phyloP scores from a whole-genome alignment of 2,888 invertebrate species.

The Psylliodes chrysocephalus region DNA sequence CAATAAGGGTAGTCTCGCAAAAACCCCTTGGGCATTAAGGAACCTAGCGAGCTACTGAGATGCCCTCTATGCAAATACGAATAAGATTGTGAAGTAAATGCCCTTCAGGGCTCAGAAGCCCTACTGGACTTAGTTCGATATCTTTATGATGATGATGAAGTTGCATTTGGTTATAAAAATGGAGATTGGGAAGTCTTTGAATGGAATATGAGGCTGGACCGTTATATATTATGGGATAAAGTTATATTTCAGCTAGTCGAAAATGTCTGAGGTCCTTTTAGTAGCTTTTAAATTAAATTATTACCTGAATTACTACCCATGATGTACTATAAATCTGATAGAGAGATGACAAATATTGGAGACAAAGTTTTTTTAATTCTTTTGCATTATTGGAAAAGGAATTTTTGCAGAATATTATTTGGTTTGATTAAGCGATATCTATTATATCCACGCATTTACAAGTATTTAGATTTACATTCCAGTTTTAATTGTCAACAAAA shows the following conservation, averaged over 20 bases:
- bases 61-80: slow-evolving; percentile 57
- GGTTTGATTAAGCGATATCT: no score
- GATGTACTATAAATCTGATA: no score
- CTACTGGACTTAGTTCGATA: slow-evolving; percentile 45
- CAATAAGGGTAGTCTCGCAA: slow-evolving; percentile 52
- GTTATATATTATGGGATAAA: slow-evolving; percentile 26
- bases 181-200: slow-evolving; percentile 36
- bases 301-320: background rate
- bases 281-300: slow-evolving; percentile 2
- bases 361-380: no score
- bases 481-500: no score
- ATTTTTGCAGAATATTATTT: no score
- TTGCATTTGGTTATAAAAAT: slow-evolving; percentile 50
- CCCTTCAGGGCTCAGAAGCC: slow-evolving; percentile 41
- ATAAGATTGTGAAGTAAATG: slow-evolving; percentile 55
- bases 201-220: slow-evolving; percentile 28
- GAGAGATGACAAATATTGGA: no score
- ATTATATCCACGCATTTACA: no score
- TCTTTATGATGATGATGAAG: slow-evolving; percentile 57
- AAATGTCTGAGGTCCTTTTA: no score
- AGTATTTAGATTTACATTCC: no score
- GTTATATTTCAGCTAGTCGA: slow-evolving; percentile 19
- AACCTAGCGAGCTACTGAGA: slow-evolving; percentile 49
- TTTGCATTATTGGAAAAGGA: no score
- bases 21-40: slow-evolving; percentile 54